A percentile compares a stretch with the other conserved stretches of the same genome.
Conservation (phyloP, 2,797 vertebrate species). For the Eidolon dupreanum region DNA sequence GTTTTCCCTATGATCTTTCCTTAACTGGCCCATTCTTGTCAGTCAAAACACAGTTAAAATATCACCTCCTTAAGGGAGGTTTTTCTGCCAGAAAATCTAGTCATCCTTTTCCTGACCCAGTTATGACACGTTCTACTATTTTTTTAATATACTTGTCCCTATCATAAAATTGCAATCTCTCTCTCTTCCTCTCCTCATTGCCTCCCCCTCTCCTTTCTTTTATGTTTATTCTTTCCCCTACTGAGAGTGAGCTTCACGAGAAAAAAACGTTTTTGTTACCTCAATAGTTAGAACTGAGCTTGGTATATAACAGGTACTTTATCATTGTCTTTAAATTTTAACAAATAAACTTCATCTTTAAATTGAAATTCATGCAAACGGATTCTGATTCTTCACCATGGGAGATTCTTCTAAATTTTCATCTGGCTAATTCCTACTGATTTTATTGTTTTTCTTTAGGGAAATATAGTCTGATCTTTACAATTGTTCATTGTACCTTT, state of each 20-base stretch:
- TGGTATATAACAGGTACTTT: background rate
- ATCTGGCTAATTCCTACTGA: background rate
- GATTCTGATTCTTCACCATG: background rate
- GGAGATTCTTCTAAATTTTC: background rate
- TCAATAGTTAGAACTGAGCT: background rate
- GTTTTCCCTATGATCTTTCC: background rate
- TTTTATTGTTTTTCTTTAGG: background rate
- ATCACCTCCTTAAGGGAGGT: background rate
- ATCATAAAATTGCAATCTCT: background rate
- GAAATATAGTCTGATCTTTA: background rate
- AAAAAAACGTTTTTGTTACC: background rate
- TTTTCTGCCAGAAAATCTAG: background rate
- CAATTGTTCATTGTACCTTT: background rate
- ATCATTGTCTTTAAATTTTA: background rate
- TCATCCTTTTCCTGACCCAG: background rate
- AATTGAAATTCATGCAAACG: background rate
- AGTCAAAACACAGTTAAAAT: background rate
- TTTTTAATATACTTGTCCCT: background rate
- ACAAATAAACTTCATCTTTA: background rate
- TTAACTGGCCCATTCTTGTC: background rate
- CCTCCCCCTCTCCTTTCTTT: background rate
- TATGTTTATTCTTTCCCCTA: background rate
- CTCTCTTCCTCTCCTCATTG: no score
- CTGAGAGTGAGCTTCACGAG: background rate
- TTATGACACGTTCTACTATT: background rate